Percentiles rank a stretch among this genome's conserved stretches.
These are phyloP conservation scores for Graptemys geographica DNA, from an alignment of 2,797 vertebrate genomes.

Conservation along the genomic window DNA sequence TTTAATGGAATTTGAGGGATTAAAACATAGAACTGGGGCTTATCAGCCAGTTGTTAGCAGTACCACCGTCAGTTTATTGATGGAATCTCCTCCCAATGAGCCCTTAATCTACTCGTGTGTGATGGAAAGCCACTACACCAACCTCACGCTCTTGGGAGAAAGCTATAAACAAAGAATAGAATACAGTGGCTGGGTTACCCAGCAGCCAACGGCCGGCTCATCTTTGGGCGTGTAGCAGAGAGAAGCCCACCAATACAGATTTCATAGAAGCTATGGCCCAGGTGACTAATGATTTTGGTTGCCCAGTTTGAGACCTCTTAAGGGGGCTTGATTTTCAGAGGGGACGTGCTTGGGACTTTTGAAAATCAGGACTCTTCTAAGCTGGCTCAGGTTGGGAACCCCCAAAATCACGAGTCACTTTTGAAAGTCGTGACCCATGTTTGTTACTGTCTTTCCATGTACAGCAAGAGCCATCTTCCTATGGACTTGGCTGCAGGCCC, in stretches of 20 bases:
- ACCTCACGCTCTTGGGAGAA: conserved; percentile 62
- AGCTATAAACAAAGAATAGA: conserved; percentile 58
- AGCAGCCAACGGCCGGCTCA: conserved; percentile 41
- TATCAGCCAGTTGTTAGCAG: conserved; percentile 69
- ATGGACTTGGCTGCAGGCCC: not conserved
- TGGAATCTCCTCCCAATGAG: conserved; percentile 70
- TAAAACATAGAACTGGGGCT: conserved; percentile 57
- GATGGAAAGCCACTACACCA: conserved; percentile 58
- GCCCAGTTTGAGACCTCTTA: not conserved
- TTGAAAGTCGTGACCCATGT: not conserved
- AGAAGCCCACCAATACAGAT: not conserved
- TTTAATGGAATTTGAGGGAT: conserved; percentile 75
- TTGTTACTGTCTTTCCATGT: not conserved
- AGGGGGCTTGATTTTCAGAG: not conserved
- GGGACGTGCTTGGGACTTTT: not conserved
- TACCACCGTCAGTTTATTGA: conserved; percentile 34
- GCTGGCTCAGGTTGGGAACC: not conserved
- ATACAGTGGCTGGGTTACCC: not conserved
- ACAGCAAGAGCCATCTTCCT: not conserved
- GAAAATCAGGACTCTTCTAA: not conserved
- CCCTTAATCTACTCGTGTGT: conserved; percentile 73
- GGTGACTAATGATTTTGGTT: not conserved
- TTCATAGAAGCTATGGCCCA: not conserved
- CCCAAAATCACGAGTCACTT: not conserved
- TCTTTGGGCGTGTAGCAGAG: conserved; percentile 39